A percentile compares a stretch with the other conserved stretches of the same genome.
phyloP scores from a whole-genome alignment of 2,888 invertebrate genomes.

The Lucinisca nassula region DNA sequence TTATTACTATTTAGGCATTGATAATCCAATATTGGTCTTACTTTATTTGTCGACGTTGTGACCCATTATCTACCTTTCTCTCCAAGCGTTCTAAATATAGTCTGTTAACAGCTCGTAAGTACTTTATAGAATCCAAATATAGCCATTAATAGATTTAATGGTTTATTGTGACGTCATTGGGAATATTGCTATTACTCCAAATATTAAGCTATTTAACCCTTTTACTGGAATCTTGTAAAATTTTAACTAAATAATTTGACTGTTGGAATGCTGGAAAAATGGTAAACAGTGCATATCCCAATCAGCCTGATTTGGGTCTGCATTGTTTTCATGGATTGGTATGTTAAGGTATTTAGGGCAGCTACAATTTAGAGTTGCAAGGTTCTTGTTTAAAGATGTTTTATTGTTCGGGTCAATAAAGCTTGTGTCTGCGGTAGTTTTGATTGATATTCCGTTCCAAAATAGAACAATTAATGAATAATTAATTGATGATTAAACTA shows the following conservation, averaged over 20 bases:
- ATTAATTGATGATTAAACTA: background rate
- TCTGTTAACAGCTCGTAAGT: background rate
- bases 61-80: slow-evolving; percentile 15
- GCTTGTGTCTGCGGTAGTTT: background rate
- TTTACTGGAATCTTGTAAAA: too few species aligned
- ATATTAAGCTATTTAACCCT: too few species aligned
- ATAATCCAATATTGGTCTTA: slow-evolving; percentile 6
- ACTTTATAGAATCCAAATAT: slow-evolving; percentile 9
- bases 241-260: too few species aligned
- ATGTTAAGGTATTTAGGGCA: too few species aligned
- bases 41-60: background rate
- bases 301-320: too few species aligned
- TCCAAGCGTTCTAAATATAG: background rate
- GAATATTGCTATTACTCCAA: background rate
- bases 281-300: too few species aligned
- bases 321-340: too few species aligned
- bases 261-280: too few species aligned
- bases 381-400: slow-evolving; percentile 2
- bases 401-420: slow-evolving; percentile 12
- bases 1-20: background rate
- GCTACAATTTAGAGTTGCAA: background rate
- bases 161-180: slow-evolving; percentile 6
- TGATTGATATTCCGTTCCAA: background rate
- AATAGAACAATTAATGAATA: background rate
- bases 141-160: slow-evolving; percentile 15